Percentiles rank a stretch among this genome's conserved stretches.
Evolutionary conservation across 2,113 vertebrate species (phyloP).

Genomic region (Saimiri boliviensis): DNA sequence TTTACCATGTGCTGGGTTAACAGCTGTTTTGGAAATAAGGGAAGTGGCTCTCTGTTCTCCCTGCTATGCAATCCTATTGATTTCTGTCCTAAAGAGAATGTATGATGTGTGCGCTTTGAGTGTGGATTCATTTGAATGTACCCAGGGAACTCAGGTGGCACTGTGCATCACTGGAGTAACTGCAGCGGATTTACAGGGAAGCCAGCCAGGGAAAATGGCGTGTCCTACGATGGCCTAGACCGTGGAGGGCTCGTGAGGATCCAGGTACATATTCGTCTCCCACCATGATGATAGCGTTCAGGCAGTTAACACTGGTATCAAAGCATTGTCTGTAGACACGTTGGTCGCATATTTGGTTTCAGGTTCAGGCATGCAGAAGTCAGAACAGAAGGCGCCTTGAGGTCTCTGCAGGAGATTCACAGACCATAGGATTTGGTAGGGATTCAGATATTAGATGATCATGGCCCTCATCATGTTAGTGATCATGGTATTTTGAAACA

Average conservation of each 20-base stretch:
- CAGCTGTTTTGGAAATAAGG: neutral
- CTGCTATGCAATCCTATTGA: neutral
- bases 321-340: neutral
- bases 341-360: neutral
- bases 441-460: neutral
- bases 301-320: neutral
- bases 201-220: neutral
- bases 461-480: neutral
- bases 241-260: neutral
- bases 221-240: neutral
- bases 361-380: neutral
- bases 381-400: neutral
- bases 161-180: neutral
- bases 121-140: neutral
- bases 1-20: neutral
- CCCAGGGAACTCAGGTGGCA: neutral
- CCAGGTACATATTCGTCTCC: neutral
- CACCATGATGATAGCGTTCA: fast-evolving
- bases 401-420: neutral
- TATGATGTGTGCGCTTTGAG: neutral
- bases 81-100: neutral
- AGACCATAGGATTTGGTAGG: neutral
- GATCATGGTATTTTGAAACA: neutral
- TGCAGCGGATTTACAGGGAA: neutral
- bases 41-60: neutral